phyloP scores from a whole-genome alignment of 2,113 vertebrate genomes.

The Neogale vison region DNA sequence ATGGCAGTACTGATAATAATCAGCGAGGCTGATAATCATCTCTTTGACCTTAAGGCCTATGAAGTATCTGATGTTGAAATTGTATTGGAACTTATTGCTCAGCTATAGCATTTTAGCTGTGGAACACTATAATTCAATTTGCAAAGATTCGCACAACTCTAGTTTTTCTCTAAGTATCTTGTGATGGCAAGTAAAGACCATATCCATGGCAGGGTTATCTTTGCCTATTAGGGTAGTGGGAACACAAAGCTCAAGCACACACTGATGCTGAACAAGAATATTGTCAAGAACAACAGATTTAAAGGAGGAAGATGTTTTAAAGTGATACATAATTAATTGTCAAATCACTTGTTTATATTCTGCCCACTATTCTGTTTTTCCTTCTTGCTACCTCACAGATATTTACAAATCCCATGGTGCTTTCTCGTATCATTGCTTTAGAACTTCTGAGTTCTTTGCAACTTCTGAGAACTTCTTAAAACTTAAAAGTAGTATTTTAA shows the following conservation, averaged over 20 bases:
- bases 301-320: not conserved
- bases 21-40: not conserved
- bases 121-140: not conserved
- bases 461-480: not conserved
- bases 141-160: not conserved
- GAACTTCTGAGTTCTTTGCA: conserved; percentile 17
- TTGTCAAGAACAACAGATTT: not conserved
- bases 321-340: not conserved
- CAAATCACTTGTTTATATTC: not conserved
- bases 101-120: not conserved
- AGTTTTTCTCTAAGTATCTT: not conserved
- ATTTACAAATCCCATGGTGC: not conserved
- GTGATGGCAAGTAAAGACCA: not conserved
- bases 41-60: not conserved
- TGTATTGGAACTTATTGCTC: not conserved
- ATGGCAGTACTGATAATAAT: not conserved
- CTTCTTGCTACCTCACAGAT: not conserved
- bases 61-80: not conserved
- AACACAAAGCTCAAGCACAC: not conserved
- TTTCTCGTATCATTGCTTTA: not conserved
- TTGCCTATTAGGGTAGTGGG: not conserved
- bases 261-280: not conserved
- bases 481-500: not conserved
- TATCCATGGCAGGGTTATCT: not conserved
- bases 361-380: not conserved